Base-by-base conservation (phyloP, 2,888 invertebrate species). In the Papilio protenor region DNA sequence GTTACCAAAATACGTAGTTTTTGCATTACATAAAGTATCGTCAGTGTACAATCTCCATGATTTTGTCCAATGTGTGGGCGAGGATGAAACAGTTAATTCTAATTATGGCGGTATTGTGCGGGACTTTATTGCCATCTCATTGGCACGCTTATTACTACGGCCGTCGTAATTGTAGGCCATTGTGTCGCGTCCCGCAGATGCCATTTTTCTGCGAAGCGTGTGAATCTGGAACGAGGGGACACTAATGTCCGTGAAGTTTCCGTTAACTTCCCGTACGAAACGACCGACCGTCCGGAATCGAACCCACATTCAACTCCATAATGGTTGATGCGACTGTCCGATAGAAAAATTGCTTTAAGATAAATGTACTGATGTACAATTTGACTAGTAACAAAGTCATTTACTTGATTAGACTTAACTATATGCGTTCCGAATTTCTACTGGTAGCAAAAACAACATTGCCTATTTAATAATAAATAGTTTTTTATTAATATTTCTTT, bases 61-160 rank as follows among this genome's bases (percentile, higher is more conserved):
- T 90, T 89, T 87, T 85, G 87, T 87, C 87, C 85, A 86, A 87
- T 86, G 86, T 90, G 94, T 94, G 91, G 93, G 93, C 84, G 91
- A 89, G 89, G 89, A 90, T 87, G 92, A 92, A 91, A 94, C 92
- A 92, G 94, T 94, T 94, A 93, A 94, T 94, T 93, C 92, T 94
- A 94, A 94, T 94, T 93, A 94, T 89, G 88, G 85, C 85, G 85
- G 90, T 91, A 94, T 94, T 94, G 94, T 94, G 88, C 90, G 87
- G 91, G 92, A 91, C 93, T 94, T 94, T 94, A 94, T 94, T 89
- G 93, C 93, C 90, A 92, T 93, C 94, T 93, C 94, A 94, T 94
- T 93, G 92, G 90, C 87, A 84, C 87, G 87, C 90, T 94, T 91
- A 93, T 94, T 93, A 93, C 87, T 85, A 81, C 82, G 81, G 81